phyloP scores from a whole-genome alignment of 2,113 vertebrate species.

The Eolophus roseicapilla region DNA sequence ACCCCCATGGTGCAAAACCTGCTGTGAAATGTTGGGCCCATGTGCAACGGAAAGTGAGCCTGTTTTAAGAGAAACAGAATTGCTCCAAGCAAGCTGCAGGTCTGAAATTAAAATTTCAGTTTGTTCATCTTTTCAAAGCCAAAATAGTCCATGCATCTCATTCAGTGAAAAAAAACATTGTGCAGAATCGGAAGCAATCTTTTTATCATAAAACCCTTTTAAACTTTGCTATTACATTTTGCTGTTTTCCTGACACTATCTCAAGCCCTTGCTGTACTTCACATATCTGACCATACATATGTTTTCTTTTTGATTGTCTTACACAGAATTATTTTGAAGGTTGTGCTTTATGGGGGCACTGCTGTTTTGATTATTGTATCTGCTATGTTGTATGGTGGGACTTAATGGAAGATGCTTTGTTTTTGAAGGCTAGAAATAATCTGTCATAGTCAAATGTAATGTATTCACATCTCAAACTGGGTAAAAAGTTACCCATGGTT shows the following conservation, averaged over 20 bases:
- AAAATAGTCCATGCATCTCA: not conserved
- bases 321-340: slow-evolving; percentile 8
- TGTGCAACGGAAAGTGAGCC: not conserved
- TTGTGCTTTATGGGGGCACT: not conserved
- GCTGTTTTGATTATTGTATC: slow-evolving; percentile 9
- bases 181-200: not conserved
- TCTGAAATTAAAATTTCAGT: slow-evolving; percentile 16
- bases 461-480: slow-evolving; percentile 14
- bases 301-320: not conserved
- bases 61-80: not conserved
- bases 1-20: not conserved
- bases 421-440: not conserved
- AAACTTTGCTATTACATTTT: not conserved
- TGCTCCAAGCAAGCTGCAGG: not conserved
- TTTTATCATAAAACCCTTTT: not conserved
- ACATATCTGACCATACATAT: not conserved
- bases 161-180: not conserved
- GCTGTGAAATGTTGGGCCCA: not conserved
- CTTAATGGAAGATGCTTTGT: slow-evolving; percentile 4
- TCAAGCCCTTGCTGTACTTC: not conserved
- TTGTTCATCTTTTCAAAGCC: not conserved
- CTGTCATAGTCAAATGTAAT: not conserved
- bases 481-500: slow-evolving; percentile 50
- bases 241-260: not conserved
- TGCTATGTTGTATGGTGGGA: not conserved